Conservation (phyloP, 2,888 invertebrate genomes). For the Trachelus tabidus region DNA sequence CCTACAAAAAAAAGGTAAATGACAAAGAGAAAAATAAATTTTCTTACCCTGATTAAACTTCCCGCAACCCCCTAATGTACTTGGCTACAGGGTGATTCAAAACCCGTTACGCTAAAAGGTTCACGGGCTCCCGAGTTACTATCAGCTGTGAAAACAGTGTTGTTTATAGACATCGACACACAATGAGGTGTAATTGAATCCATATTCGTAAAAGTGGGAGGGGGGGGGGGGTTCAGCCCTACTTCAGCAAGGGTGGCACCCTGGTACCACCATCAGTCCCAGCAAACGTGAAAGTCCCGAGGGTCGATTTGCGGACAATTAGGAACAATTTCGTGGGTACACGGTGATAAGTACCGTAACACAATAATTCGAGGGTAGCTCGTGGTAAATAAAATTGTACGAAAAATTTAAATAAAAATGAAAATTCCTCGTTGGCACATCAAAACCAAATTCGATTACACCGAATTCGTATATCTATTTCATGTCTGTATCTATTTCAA, state of each 20-base stretch:
- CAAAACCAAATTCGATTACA: background rate
- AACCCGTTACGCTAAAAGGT: background rate
- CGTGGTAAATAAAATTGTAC: background rate
- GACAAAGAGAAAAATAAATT: background rate
- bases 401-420: background rate
- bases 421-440: slow-evolving; percentile 10
- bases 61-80: background rate
- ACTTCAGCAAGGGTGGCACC: slow-evolving; percentile 17
- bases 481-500: background rate
- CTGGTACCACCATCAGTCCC: slow-evolving; percentile 12
- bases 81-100: background rate
- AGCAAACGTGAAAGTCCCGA: background rate
- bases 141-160: slow-evolving; percentile 64
- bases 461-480: background rate
- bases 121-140: slow-evolving; percentile 24
- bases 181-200: slow-evolving; percentile 64
- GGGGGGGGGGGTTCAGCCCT: slow-evolving; percentile 22
- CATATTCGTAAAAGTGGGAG: slow-evolving; percentile 51
- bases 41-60: background rate
- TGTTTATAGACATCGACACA: slow-evolving; percentile 60
- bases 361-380: slow-evolving; percentile 23
- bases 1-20: background rate
- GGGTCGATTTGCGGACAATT: slow-evolving; percentile 61
- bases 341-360: background rate
- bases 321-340: slow-evolving; percentile 44